A percentile compares a stretch with the other conserved stretches of the same genome.
Conservation (phyloP, 2,113 vertebrate genomes). For the Ancistrus triradiatus region DNA sequence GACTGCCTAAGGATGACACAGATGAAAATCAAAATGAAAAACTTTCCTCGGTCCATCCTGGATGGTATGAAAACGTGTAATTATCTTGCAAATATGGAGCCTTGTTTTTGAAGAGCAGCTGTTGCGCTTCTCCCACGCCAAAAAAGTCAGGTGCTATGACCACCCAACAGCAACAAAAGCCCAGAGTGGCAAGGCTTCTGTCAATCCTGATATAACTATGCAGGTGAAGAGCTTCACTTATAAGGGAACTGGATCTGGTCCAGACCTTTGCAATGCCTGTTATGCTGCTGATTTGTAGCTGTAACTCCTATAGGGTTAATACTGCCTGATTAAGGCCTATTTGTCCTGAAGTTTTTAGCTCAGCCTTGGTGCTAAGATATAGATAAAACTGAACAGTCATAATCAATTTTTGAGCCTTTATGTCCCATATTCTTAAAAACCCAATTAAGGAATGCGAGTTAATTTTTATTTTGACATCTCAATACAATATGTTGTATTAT, state of each 20-base stretch:
- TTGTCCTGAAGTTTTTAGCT: too few relatives aligned
- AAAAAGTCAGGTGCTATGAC: constrained; percentile 66
- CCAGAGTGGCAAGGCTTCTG: constrained; percentile 10
- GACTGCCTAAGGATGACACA: constrained; percentile 38
- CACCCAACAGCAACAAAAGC: too few relatives aligned
- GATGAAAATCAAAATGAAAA: constrained; percentile 25
- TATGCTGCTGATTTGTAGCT: constrained; percentile 40
- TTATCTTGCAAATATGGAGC: constrained; percentile 64
- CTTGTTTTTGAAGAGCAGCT: constrained; percentile 67
- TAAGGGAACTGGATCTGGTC: constrained; percentile 52
- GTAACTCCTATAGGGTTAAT: constrained; percentile 26
- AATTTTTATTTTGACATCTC: too few relatives aligned
- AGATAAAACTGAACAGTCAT: too few relatives aligned
- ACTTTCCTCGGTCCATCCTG: constrained; percentile 41
- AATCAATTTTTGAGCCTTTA: too few relatives aligned
- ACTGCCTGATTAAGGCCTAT: constrained; percentile 34
- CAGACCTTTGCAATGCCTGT: constrained; percentile 45
- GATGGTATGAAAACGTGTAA: constrained; percentile 63
- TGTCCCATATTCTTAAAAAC: too few relatives aligned
- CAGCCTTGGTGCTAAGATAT: too few relatives aligned
- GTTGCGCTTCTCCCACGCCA: constrained; percentile 52
- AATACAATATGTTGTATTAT: too few relatives aligned
- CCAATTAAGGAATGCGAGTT: too few relatives aligned
- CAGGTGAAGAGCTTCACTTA: constrained; percentile 44
- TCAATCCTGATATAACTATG: constrained; percentile 45